A percentile compares a stretch with the other conserved stretches of the same genome.
phyloP scores from a whole-genome alignment of 2,113 vertebrate species.

The Paramisgurnus dabryanus region DNA sequence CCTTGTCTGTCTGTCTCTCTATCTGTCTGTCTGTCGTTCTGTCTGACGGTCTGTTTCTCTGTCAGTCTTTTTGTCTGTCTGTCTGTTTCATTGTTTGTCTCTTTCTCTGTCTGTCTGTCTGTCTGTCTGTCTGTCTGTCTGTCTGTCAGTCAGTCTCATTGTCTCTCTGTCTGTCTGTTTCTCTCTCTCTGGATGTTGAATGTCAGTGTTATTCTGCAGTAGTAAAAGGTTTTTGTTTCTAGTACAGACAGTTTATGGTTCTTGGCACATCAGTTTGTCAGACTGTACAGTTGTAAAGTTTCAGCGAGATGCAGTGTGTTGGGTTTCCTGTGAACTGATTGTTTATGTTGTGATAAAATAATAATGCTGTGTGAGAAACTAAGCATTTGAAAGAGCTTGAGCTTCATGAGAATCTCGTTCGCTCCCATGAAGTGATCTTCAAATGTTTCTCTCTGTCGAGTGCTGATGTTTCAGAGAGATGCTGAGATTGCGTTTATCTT shows the following conservation, averaged over 20 bases:
- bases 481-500: background rate
- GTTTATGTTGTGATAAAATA: background rate
- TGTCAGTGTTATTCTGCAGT: background rate
- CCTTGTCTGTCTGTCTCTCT: too few species aligned
- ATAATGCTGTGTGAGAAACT: background rate
- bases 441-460: background rate
- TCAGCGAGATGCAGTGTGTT: background rate
- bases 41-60: too few species aligned
- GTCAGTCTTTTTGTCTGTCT: too few species aligned
- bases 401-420: conserved; percentile 17
- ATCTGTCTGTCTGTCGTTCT: too few species aligned
- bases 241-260: too few species aligned
- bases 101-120: background rate
- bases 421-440: background rate
- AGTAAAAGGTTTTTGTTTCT: too few species aligned
- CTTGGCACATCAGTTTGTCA: background rate
- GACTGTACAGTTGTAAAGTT: background rate
- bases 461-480: background rate
- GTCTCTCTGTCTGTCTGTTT: background rate
- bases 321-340: background rate
- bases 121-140: background rate
- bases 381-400: background rate
- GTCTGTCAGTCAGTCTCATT: background rate
- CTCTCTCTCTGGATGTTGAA: background rate
- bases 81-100: background rate